Percentiles rank a stretch among this genome's conserved stretches.
Evolutionary conservation across 2,113 vertebrate genomes (phyloP).

Genomic region (Triplophysa siluroides): DNA sequence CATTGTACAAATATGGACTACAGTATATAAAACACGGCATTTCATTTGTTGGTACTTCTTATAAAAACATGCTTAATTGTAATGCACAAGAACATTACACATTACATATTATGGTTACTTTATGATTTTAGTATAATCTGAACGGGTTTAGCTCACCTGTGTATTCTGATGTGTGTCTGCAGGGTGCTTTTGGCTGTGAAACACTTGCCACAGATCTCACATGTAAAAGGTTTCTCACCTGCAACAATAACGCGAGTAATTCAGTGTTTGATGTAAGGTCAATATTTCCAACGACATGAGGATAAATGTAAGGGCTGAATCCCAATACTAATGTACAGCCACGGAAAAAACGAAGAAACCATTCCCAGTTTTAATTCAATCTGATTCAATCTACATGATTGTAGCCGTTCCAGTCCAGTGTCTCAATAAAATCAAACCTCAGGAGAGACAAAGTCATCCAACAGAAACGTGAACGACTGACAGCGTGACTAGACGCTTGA

Average conservation of each 20-base stretch:
- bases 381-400: too few relatives aligned
- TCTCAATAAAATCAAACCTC: too few relatives aligned
- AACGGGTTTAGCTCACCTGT: constrained; percentile 74
- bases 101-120: neutral
- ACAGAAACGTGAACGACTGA: too few relatives aligned
- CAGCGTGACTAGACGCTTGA: too few relatives aligned
- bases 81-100: too few relatives aligned
- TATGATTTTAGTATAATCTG: neutral
- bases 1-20: neutral
- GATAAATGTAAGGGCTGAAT: neutral
- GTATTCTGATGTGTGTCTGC: constrained; percentile 96
- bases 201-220: constrained; percentile 97
- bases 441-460: too few relatives aligned
- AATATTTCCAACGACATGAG: neutral
- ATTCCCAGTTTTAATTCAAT: too few relatives aligned
- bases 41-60: too few relatives aligned
- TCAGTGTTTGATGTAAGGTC: neutral
- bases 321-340: too few relatives aligned
- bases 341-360: too few relatives aligned
- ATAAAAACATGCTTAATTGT: neutral
- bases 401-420: too few relatives aligned
- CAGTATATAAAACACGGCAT: too few relatives aligned
- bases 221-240: constrained; percentile 98
- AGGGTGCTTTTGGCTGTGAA: constrained; percentile 96
- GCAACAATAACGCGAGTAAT: constrained; percentile 1